phyloP scores from a whole-genome alignment of 2,113 vertebrate genomes.

The Rhabdomys dilectus region DNA sequence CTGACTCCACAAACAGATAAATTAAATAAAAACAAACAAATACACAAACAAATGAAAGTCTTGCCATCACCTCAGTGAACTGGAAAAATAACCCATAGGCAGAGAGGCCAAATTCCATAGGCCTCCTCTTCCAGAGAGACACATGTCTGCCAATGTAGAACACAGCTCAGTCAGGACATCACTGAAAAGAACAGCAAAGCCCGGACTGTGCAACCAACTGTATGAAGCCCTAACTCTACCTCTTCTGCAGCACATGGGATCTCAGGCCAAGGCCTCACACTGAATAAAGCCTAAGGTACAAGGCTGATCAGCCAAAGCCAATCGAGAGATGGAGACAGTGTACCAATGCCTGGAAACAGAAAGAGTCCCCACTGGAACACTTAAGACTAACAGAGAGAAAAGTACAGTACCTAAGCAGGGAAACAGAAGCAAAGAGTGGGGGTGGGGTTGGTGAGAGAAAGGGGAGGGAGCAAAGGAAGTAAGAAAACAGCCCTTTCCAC shows the following conservation, averaged over 20 bases:
- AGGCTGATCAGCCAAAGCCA: neutral
- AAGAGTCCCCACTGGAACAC: neutral
- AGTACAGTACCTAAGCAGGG: neutral
- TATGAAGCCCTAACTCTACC: neutral
- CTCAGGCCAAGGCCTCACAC: neutral
- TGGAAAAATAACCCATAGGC: neutral
- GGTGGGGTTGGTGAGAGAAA: neutral
- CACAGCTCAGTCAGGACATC: neutral
- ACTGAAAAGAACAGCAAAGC: neutral
- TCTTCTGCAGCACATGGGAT: neutral
- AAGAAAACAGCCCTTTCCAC: neutral
- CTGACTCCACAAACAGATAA: neutral
- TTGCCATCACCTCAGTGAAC: neutral
- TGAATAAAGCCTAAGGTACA: neutral
- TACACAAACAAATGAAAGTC: neutral
- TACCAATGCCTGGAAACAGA: neutral
- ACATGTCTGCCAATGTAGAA: neutral
- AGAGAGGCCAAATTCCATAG: neutral
- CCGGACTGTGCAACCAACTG: neutral
- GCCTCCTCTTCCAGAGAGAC: neutral
- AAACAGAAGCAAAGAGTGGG: neutral
- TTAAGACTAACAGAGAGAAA: conserved; percentile 8
- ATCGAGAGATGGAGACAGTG: neutral
- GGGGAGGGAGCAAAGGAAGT: neutral
- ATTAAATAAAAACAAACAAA: neutral